These are phyloP conservation scores for Dexiosoma caninum DNA, from an alignment of 2,888 invertebrate genomes.

Conservation along the genomic window DNA sequence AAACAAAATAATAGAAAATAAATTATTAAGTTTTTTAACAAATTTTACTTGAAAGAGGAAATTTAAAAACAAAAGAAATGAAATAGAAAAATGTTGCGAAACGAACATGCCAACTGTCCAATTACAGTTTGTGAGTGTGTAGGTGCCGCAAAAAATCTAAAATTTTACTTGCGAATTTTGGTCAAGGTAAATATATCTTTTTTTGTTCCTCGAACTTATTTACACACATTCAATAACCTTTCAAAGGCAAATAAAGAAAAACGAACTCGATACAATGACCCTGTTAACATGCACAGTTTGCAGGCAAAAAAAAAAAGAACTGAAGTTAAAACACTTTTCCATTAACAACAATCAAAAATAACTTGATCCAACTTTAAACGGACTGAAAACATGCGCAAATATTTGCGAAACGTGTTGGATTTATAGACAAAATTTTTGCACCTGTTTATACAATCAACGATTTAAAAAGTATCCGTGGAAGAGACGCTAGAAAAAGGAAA, in stretches of 20 bases:
- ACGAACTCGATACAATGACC: constrained; percentile 28
- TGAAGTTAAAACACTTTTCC: constrained; percentile 38
- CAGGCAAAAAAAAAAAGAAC: not conserved
- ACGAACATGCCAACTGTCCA: constrained; percentile 39
- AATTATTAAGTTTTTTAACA: constrained; percentile 16
- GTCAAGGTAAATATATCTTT: constrained; percentile 40
- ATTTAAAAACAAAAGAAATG: constrained; percentile 19
- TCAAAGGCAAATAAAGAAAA: not conserved
- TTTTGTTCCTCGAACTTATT: not conserved
- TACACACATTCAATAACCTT: constrained; percentile 15
- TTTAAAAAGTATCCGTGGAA: too few relatives aligned
- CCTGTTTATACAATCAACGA: constrained; percentile 28
- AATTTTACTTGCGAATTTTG: constrained; percentile 29
- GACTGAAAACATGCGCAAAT: constrained; percentile 55
- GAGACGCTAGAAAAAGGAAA: not conserved
- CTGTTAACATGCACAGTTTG: not conserved
- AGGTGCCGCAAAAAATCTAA: not conserved
- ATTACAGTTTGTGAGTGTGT: not conserved
- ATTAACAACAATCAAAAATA: constrained; percentile 26
- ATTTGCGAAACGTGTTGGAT: constrained; percentile 64
- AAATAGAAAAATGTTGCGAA: constrained; percentile 16
- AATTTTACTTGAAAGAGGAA: too few relatives aligned
- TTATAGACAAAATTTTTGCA: constrained; percentile 41
- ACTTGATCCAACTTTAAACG: constrained; percentile 38
- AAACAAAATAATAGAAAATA: not conserved